Conservation (phyloP, 2,797 vertebrate species). For the Chiroxiphia lanceolata region DNA sequence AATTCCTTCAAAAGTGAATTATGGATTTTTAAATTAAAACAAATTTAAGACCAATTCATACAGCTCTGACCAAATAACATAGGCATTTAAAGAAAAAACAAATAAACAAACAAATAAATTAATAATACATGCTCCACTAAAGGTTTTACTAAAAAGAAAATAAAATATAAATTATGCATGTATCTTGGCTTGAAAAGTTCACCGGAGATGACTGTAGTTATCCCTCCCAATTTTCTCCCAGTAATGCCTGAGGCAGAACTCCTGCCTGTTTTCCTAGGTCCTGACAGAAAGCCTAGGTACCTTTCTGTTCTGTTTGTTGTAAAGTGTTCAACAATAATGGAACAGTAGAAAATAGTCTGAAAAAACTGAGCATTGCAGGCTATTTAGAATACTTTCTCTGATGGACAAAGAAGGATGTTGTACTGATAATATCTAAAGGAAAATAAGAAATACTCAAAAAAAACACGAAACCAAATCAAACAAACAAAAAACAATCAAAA, state of each 20-base stretch:
- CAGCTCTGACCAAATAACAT: not conserved
- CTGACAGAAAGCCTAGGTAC: not conserved
- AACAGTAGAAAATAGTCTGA: not conserved
- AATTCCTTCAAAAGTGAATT: slow-evolving; percentile 46
- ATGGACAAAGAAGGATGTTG: not conserved
- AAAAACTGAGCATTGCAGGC: not conserved
- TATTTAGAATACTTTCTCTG: not conserved
- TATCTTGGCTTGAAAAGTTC: not conserved
- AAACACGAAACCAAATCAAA: not conserved
- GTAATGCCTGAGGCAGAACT: slow-evolving; percentile 39
- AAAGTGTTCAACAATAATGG: not conserved
- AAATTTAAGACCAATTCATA: slow-evolving; percentile 6
- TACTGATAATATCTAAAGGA: not conserved
- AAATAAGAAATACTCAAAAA: not conserved
- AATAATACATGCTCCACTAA: not conserved
- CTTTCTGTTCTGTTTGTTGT: not conserved
- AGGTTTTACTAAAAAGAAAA: not conserved
- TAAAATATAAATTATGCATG: slow-evolving; percentile 49
- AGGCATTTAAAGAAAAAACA: not conserved
- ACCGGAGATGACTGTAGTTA: not conserved
- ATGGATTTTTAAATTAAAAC: slow-evolving; percentile 14
- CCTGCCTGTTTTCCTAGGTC: slow-evolving; percentile 9
- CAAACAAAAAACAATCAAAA: not conserved
- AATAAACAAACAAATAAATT: not conserved
- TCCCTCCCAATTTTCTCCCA: not conserved